These are phyloP conservation scores for Antedon mediterranea DNA, from an alignment of 53 echinoderm and acorn worm species.

Conservation along the genomic window DNA sequence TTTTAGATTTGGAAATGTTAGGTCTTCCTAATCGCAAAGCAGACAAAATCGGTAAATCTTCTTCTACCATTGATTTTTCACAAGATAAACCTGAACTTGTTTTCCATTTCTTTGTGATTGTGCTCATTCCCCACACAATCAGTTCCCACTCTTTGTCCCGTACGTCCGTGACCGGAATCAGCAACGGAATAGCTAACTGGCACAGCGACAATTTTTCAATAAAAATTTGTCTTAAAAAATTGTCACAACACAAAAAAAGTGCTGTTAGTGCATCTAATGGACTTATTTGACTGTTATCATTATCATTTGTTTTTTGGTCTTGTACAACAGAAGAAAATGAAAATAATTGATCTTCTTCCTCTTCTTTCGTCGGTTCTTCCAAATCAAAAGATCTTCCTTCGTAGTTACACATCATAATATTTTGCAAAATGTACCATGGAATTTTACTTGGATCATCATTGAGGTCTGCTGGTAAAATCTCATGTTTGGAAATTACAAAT, in stretches of 20 bases:
- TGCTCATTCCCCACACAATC: no score
- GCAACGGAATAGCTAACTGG: slow-evolving; percentile 10
- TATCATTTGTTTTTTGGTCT: background rate
- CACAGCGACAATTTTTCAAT: slow-evolving; percentile 13
- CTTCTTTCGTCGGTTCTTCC: background rate
- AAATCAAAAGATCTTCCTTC: background rate
- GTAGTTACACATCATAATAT: background rate
- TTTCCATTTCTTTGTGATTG: no score
- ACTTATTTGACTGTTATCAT: background rate
- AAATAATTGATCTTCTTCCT: background rate
- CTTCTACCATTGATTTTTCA: no score
- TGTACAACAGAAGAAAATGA: background rate
- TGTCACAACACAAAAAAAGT: slow-evolving; percentile 5
- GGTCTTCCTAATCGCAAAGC: no score
- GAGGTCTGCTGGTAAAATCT: background rate
- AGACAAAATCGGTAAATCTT: no score
- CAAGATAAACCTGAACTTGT: no score
- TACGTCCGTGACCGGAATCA: background rate
- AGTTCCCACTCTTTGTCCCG: background rate
- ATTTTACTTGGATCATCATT: background rate
- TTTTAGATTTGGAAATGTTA: no score
- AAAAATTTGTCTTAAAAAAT: slow-evolving; percentile 11
- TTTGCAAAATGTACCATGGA: background rate
- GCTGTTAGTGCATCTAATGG: background rate
- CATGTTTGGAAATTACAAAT: background rate